These are phyloP conservation scores for Diglossa brunneiventris DNA, from an alignment of 2,113 vertebrate genomes.

Conservation along the genomic window DNA sequence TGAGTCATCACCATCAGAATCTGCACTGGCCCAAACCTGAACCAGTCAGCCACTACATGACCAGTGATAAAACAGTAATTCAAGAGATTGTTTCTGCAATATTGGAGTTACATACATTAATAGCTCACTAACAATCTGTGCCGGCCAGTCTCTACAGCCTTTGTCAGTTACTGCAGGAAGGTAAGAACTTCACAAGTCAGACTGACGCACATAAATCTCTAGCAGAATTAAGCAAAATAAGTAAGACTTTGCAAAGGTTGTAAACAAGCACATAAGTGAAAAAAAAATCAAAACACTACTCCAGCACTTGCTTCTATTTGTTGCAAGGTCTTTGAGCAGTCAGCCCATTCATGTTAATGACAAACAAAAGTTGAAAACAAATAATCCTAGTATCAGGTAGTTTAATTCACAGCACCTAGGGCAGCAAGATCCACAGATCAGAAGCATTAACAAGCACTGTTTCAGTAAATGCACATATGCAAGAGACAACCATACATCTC, in stretches of 20 bases:
- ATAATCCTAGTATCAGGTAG: neutral
- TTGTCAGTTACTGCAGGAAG: neutral
- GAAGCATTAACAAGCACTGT: neutral
- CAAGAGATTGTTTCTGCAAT: neutral
- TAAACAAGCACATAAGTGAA: neutral
- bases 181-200: neutral
- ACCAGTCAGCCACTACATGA: neutral
- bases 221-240: neutral
- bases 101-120: neutral
- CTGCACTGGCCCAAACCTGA: neutral
- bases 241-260: neutral
- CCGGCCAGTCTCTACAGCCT: neutral
- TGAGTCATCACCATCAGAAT: neutral
- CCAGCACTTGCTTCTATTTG: neutral
- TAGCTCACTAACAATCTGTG: neutral
- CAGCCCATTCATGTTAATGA: neutral
- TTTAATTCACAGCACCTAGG: neutral
- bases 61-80: neutral
- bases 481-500: neutral
- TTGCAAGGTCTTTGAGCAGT: neutral
- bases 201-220: rapidly evolving
- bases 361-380: neutral
- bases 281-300: neutral
- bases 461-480: neutral
- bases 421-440: neutral